Percentiles rank a stretch among this genome's conserved stretches.
These are phyloP conservation scores for Eilema sororculum DNA, from an alignment of 2,888 invertebrate genomes.

Conservation along the genomic window DNA sequence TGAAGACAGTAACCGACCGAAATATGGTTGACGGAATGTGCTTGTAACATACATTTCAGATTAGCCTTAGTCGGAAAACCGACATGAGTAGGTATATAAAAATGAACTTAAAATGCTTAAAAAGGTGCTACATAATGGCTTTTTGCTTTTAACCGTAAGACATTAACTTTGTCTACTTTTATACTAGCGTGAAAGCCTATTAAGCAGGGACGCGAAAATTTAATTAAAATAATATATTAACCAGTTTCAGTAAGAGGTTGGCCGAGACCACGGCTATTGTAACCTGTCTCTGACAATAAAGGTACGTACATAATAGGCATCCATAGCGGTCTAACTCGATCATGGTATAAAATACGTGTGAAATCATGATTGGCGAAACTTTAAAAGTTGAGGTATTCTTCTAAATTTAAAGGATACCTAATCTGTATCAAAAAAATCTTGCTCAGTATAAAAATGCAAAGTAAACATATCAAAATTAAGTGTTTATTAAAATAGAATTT, in stretches of 20 bases:
- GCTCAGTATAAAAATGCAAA: not conserved
- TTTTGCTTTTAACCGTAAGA: slow-evolving; percentile 2
- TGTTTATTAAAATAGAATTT: not conserved
- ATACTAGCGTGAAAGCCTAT: not conserved
- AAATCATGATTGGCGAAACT: not conserved
- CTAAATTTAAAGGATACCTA: not conserved
- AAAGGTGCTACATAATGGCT: not conserved
- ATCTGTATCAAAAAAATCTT: not conserved
- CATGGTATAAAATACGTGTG: not conserved
- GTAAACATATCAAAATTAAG: too few species aligned
- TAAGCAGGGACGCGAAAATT: not conserved
- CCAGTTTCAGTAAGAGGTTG: not conserved
- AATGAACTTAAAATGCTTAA: not conserved
- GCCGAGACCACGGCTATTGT: not conserved
- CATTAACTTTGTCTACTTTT: not conserved
- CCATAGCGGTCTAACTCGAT: not conserved
- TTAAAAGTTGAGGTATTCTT: not conserved
- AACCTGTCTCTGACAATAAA: not conserved
- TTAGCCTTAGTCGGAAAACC: not conserved
- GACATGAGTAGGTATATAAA: not conserved
- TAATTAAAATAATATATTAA: slow-evolving; percentile 4
- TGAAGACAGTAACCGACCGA: not conserved
- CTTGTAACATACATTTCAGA: not conserved
- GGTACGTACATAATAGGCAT: not conserved
- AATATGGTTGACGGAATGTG: not conserved